phyloP scores from a whole-genome alignment of 2,888 invertebrate genomes.

The Eupithecia inturbata region DNA sequence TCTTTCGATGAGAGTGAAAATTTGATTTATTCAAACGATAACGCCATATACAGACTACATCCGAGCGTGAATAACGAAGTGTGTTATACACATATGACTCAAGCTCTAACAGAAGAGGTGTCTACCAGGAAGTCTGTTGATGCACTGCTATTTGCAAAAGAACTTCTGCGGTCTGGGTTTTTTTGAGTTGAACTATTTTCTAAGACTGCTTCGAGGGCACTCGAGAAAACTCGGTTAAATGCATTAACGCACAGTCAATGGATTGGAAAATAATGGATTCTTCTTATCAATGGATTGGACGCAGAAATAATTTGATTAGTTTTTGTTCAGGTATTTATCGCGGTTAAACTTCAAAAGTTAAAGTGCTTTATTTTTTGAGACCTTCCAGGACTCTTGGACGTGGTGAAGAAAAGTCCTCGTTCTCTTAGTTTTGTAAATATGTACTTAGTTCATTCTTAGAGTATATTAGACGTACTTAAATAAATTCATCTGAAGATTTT shows the following conservation, averaged over 20 bases:
- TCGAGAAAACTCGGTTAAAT: not conserved
- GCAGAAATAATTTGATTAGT: not conserved
- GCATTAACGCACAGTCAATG: not conserved
- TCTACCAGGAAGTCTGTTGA: not conserved
- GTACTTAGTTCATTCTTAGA: not conserved
- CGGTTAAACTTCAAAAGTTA: not conserved
- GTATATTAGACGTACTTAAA: not conserved
- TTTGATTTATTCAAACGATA: conserved; percentile 63
- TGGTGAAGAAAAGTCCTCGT: too few relatives aligned
- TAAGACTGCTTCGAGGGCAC: not conserved
- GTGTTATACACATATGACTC: not conserved
- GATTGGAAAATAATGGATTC: too few relatives aligned
- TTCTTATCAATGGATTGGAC: not conserved
- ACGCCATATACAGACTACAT: conserved; percentile 9
- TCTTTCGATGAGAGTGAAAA: conserved; percentile 68
- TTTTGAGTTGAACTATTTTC: not conserved
- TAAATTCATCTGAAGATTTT: not conserved
- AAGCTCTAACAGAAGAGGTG: not conserved
- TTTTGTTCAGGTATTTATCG: not conserved
- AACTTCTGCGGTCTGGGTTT: not conserved
- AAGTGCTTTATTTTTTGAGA: not conserved
- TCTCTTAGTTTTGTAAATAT: not conserved
- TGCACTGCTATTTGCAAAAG: not conserved
- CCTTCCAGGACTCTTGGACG: not conserved
- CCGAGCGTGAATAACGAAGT: not conserved